These are phyloP conservation scores for Octodon degus DNA, from an alignment of 2,113 vertebrate genomes.

Conservation along the genomic window DNA sequence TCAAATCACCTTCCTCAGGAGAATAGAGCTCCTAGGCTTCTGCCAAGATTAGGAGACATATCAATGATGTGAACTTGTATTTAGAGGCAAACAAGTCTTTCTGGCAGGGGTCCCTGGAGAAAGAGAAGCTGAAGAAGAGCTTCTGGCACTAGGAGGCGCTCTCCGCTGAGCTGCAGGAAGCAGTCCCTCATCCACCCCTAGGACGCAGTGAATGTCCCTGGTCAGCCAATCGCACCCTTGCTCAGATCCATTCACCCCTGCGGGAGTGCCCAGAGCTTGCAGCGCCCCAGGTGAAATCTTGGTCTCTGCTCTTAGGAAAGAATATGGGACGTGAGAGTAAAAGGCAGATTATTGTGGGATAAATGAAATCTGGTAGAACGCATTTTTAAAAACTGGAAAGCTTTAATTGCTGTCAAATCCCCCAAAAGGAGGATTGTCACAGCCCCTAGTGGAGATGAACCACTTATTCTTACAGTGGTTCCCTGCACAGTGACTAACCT, in stretches of 20 bases:
- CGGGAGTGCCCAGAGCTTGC: background rate
- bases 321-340: background rate
- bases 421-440: background rate
- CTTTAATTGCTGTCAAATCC: background rate
- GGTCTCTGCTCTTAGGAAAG: background rate
- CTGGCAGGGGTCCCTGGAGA: background rate
- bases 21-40: background rate
- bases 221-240: background rate
- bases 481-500: background rate
- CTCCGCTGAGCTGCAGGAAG: background rate
- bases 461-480: background rate
- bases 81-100: background rate
- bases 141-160: background rate
- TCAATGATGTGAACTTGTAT: background rate
- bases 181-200: background rate
- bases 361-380: background rate
- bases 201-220: background rate
- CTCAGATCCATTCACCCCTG: background rate
- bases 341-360: background rate
- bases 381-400: background rate
- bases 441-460: background rate
- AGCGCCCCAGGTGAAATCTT: background rate
- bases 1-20: background rate
- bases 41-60: background rate
- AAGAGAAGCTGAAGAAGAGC: background rate